A percentile compares a stretch with the other conserved stretches of the same genome.
Evolutionary conservation across 2,888 invertebrate genomes (phyloP).

Genomic region (Gibbula magus): DNA sequence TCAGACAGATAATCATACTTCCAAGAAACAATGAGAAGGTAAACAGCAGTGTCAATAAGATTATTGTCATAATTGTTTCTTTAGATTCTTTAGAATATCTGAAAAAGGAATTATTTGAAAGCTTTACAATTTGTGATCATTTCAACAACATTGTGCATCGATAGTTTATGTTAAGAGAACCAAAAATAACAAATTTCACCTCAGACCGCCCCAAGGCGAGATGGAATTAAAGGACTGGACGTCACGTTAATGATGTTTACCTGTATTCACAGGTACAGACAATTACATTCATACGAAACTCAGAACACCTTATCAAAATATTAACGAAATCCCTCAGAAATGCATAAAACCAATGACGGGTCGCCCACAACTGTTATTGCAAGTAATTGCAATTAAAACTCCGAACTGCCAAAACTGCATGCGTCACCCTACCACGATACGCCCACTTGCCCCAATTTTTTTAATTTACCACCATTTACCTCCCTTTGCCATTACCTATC

Average conservation of each 20-base stretch:
- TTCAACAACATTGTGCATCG: no score
- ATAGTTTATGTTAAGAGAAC: no score
- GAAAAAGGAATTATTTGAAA: no score
- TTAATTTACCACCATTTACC: neutral
- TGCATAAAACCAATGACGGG: neutral
- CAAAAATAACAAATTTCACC: no score
- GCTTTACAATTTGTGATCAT: no score
- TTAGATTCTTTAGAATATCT: no score
- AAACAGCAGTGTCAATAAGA: no score
- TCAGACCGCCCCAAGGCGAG: no score
- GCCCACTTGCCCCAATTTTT: neutral
- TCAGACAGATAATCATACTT: no score
- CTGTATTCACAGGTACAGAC: neutral
- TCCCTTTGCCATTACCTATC: neutral
- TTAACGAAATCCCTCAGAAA: neutral
- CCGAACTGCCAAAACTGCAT: neutral
- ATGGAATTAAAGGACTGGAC: no score
- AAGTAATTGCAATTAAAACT: conserved; percentile 3
- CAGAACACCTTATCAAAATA: conserved; percentile 4
- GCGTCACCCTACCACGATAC: neutral
- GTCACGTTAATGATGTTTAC: neutral
- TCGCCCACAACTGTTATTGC: neutral
- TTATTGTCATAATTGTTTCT: no score
- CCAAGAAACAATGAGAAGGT: no score
- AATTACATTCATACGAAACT: neutral